Conservation (phyloP, 2,113 vertebrate genomes). For the Motacilla tschutschensis region DNA sequence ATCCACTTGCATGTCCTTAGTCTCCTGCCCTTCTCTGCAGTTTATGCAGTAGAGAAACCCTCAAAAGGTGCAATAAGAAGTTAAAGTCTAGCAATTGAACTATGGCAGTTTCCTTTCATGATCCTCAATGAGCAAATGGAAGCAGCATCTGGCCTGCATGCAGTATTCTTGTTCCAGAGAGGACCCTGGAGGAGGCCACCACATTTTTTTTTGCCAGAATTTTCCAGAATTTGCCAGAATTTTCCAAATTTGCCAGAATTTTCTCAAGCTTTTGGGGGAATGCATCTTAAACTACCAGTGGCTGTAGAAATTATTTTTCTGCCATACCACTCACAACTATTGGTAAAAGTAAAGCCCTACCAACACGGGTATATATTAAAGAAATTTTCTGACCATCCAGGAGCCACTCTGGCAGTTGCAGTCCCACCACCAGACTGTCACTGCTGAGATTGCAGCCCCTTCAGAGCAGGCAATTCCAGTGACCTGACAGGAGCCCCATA, state of each 20-base stretch:
- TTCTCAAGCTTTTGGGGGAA: neutral
- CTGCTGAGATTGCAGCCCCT: neutral
- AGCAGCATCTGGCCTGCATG: neutral
- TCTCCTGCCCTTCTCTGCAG: neutral
- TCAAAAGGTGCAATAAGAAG: neutral
- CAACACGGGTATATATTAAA: neutral
- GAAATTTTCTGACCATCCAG: neutral
- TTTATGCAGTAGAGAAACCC: neutral
- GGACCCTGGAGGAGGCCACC: neutral
- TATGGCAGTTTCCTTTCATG: neutral
- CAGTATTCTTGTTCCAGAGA: neutral
- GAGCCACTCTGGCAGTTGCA: neutral
- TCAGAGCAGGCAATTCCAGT: neutral
- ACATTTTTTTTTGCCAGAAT: neutral
- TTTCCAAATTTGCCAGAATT: neutral
- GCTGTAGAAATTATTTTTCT: neutral
- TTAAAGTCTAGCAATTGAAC: neutral
- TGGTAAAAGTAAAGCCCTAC: neutral
- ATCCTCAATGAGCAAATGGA: neutral
- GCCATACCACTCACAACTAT: neutral
- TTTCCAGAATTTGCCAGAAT: neutral
- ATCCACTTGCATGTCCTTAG: neutral
- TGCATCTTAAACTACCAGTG: neutral
- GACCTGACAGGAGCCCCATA: fast-evolving
- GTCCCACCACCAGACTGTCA: neutral